These are phyloP conservation scores for Ptychoptera contaminata DNA, from an alignment of 2,888 invertebrate species.

Conservation along the genomic window DNA sequence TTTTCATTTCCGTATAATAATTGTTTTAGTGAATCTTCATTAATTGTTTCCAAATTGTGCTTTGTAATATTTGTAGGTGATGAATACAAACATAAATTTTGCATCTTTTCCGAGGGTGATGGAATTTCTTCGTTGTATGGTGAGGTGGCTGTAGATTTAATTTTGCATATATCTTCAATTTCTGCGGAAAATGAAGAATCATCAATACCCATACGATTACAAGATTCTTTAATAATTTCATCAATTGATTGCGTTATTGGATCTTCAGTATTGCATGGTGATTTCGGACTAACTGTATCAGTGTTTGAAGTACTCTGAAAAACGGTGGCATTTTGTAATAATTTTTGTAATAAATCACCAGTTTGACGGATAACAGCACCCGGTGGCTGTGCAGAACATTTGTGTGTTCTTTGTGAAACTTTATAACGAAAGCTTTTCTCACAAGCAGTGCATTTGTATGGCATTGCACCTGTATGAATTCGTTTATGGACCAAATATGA, in stretches of 20 bases:
- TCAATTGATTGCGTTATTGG: conserved; percentile 24
- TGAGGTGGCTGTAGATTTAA: conserved; percentile 28
- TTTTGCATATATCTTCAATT: conserved; percentile 8
- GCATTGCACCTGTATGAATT: conserved; percentile 47
- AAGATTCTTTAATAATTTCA: conserved; percentile 29
- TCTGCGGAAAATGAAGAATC: conserved; percentile 6
- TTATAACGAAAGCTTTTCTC: conserved; percentile 71
- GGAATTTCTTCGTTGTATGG: conserved; percentile 38
- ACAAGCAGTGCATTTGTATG: conserved; percentile 67
- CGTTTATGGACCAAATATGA: conserved; percentile 72
- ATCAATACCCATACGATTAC: conserved; percentile 25
- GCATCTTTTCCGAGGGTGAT: conserved; percentile 48
- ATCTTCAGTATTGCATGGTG: conserved; percentile 14
- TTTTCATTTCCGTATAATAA: conserved; percentile 6
- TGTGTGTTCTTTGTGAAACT: conserved; percentile 71
- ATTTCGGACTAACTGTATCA: conserved; percentile 1
- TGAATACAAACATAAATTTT: conserved; percentile 43
- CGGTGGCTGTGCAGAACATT: conserved; percentile 50
- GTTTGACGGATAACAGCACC: conserved; percentile 37
- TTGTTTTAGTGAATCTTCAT: conserved; percentile 10
- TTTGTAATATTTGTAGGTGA: conserved; percentile 11
- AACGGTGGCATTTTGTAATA: conserved; percentile 33
- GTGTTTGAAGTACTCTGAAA: conserved; percentile 24
- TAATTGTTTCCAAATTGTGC: conserved; percentile 8
- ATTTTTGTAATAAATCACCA: conserved; percentile 34